Percentiles rank a stretch among this genome's conserved stretches.
phyloP scores from a whole-genome alignment of 2,797 vertebrate genomes.

The Scolopax bukidnonensis region DNA sequence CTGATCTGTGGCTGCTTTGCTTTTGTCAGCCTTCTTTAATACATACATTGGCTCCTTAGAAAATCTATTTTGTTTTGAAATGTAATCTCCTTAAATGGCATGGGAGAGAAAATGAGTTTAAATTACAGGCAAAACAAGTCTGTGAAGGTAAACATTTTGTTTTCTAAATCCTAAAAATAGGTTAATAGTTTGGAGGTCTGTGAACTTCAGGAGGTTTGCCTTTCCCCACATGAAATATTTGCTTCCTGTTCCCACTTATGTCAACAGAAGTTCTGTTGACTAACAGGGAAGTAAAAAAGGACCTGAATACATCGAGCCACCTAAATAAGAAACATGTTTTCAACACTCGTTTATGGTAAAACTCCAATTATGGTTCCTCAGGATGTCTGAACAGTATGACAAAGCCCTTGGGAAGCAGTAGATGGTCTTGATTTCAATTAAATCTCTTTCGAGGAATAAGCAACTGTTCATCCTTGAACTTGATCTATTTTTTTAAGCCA shows the following conservation, averaged over 20 bases:
- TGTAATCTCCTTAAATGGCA: background rate
- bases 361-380: background rate
- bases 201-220: background rate
- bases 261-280: constrained; percentile 3
- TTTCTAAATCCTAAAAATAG: constrained; percentile 25
- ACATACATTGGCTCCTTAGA: background rate
- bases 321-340: constrained; percentile 41
- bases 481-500: background rate
- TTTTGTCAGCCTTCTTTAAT: background rate
- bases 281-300: background rate
- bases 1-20: background rate
- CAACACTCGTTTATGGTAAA: background rate
- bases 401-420: background rate
- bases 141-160: constrained; percentile 47
- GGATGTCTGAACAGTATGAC: background rate
- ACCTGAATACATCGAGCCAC: background rate
- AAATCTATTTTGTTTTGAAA: constrained; percentile 40
- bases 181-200: background rate
- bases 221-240: background rate
- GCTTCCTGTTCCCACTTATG: background rate
- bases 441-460: background rate
- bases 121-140: constrained; percentile 9
- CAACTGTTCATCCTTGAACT: background rate
- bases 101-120: constrained; percentile 7
- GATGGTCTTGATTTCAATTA: background rate